Evolutionary conservation across 2,888 invertebrate species (phyloP).

Genomic region (Strigamia maritima): DNA sequence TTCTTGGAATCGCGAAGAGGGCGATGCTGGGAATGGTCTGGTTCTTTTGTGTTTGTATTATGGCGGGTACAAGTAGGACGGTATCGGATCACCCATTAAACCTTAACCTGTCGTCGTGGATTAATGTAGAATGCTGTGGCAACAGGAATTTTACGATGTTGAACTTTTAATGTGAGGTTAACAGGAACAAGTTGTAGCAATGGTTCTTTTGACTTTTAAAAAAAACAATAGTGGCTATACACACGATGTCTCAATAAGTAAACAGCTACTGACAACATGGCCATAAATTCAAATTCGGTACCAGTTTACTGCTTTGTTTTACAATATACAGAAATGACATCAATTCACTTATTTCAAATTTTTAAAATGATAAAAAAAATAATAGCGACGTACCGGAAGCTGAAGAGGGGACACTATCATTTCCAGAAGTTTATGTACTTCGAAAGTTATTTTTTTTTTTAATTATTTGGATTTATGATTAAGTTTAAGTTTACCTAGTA

Average conservation of each 20-base stretch:
- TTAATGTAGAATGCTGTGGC: background rate
- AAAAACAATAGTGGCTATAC: background rate
- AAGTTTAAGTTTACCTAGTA: background rate
- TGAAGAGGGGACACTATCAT: too few species aligned
- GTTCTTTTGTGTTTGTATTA: background rate
- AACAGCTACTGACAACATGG: background rate
- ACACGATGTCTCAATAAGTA: background rate
- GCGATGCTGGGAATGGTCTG: background rate
- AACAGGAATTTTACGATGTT: background rate
- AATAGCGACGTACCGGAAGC: too few species aligned
- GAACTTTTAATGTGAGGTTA: slow-evolving; percentile 20
- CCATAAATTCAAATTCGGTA: background rate
- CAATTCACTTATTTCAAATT: too few species aligned
- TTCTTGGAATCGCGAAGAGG: background rate
- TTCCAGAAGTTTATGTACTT: too few species aligned
- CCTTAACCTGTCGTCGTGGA: background rate
- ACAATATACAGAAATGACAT: too few species aligned
- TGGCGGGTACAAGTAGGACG: background rate
- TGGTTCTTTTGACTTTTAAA: background rate
- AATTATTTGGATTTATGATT: background rate
- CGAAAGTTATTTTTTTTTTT: background rate
- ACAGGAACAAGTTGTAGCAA: slow-evolving; percentile 1
- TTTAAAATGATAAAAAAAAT: too few species aligned
- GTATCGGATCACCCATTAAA: background rate
- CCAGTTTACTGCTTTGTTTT: background rate